A percentile compares a stretch with the other conserved stretches of the same genome.
These are phyloP conservation scores for Cairina moschata DNA, from an alignment of 2,113 vertebrate species.

Conservation along the genomic window DNA sequence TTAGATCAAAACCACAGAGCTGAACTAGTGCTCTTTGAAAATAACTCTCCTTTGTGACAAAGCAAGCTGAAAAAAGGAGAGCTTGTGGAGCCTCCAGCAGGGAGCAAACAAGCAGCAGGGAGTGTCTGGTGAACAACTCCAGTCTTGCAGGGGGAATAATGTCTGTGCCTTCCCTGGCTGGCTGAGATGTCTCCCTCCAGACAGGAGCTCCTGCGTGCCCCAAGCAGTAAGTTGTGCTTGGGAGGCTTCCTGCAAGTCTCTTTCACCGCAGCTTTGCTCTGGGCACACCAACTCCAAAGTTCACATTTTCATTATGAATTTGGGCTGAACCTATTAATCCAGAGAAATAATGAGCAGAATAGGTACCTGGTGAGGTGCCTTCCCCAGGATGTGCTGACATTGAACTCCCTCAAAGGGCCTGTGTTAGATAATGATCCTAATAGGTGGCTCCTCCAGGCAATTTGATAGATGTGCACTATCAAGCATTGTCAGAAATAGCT, in stretches of 20 bases:
- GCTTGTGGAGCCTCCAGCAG: not conserved
- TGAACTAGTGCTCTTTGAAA: not conserved
- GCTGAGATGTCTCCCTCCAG: not conserved
- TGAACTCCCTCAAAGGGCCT: not conserved
- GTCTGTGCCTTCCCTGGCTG: not conserved
- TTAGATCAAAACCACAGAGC: not conserved
- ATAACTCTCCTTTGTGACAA: not conserved
- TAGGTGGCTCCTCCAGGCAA: not conserved
- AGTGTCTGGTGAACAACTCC: not conserved
- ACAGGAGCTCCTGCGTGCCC: fast-evolving
- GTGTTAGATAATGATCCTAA: not conserved
- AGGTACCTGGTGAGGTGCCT: not conserved
- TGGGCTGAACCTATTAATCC: not conserved
- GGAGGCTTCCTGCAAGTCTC: not conserved
- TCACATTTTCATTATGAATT: too few species aligned
- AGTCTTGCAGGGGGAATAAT: not conserved
- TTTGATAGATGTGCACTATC: not conserved
- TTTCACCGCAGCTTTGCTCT: not conserved
- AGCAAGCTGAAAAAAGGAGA: not conserved
- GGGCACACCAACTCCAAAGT: not conserved
- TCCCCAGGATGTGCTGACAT: not conserved
- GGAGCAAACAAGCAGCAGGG: not conserved
- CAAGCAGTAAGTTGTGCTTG: fast-evolving
- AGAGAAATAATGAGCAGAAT: not conserved
- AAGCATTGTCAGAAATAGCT: conserved; percentile 2